Evolutionary conservation across 2,113 vertebrate genomes (phyloP).

Genomic region (Arvicanthis niloticus): DNA sequence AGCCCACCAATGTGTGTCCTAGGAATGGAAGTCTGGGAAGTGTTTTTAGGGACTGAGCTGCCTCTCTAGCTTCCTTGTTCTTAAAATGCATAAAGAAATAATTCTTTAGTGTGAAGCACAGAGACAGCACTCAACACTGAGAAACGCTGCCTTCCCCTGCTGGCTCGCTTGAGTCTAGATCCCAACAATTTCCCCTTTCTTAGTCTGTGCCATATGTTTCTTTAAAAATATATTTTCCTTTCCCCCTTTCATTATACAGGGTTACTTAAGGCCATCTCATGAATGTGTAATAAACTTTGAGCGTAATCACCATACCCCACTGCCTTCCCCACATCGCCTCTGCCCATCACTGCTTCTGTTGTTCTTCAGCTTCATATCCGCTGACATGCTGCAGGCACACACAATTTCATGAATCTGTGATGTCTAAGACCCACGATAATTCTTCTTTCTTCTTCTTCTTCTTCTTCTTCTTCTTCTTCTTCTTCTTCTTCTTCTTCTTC

Average conservation of each 20-base stretch:
- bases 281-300: background rate
- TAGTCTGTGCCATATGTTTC: background rate
- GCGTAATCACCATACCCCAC: background rate
- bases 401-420: background rate
- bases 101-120: background rate
- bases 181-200: background rate
- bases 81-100: background rate
- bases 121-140: background rate
- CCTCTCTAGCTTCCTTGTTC: background rate
- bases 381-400: background rate
- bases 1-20: background rate
- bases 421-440: background rate
- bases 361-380: background rate
- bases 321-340: background rate
- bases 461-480: accelerated
- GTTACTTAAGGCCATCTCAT: background rate
- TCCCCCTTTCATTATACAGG: background rate
- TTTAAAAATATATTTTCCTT: background rate
- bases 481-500: accelerated
- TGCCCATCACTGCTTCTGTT: no score
- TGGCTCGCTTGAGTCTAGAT: background rate
- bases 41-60: background rate
- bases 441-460: background rate
- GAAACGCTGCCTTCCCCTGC: background rate
- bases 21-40: background rate